These are phyloP conservation scores for Branchellion lobata DNA, from an alignment of 2,888 invertebrate genomes.

Conservation along the genomic window DNA sequence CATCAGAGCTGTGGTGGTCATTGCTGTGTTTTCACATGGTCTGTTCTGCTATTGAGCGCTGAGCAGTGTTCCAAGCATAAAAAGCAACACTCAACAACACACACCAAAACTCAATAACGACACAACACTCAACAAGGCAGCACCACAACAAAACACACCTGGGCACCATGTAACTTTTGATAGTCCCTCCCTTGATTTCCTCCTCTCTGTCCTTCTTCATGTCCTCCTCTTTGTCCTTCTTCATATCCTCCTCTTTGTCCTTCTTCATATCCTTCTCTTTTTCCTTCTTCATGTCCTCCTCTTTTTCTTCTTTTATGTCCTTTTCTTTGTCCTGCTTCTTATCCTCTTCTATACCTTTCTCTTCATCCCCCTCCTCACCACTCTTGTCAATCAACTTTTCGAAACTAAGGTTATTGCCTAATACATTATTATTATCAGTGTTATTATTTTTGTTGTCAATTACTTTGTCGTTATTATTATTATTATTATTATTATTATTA, in stretches of 20 bases:
- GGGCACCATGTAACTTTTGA: too few species aligned
- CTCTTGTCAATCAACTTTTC: too few species aligned
- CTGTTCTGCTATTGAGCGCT: background rate
- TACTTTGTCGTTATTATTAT: too few species aligned
- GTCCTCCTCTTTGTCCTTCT: background rate
- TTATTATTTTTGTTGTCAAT: too few species aligned
- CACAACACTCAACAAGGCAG: background rate
- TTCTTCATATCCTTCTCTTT: background rate
- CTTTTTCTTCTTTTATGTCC: background rate
- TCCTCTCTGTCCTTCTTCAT: background rate
- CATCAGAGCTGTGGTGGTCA: constrained; percentile 52
- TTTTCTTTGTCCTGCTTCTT: background rate
- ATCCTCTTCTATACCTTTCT: background rate
- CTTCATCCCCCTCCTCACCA: background rate
- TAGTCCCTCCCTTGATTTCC: background rate
- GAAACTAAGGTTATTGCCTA: too few species aligned
- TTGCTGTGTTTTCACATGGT: too few species aligned
- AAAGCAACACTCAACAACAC: background rate
- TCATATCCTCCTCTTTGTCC: background rate
- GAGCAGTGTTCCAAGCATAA: background rate
- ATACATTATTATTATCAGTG: too few species aligned
- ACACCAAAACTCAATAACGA: too few species aligned
- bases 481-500: too few species aligned
- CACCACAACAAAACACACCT: background rate
- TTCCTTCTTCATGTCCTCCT: background rate